phyloP scores from a whole-genome alignment of 2,113 vertebrate species.

The Grammomys dolichurus region DNA sequence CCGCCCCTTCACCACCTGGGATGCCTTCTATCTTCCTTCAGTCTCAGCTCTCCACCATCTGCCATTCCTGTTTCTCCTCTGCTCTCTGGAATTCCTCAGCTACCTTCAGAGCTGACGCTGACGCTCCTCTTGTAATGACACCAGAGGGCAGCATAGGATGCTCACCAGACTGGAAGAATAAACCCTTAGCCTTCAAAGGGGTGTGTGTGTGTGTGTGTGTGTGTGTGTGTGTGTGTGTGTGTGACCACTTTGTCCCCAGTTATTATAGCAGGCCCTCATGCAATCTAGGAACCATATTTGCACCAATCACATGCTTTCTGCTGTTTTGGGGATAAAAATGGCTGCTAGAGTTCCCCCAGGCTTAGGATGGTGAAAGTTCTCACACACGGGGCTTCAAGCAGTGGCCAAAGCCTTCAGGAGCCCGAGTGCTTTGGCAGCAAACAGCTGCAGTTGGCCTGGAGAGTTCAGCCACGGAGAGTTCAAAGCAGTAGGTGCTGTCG shows the following conservation, averaged over 20 bases:
- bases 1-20: not conserved
- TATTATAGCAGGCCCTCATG: not conserved
- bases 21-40: not conserved
- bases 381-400: not conserved
- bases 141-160: not conserved
- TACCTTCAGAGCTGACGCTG: no score
- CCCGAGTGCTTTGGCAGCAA: not conserved
- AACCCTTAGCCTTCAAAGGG: not conserved
- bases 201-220: not conserved
- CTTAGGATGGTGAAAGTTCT: not conserved
- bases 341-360: not conserved
- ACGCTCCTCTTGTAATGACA: not conserved
- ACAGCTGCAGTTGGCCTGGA: not conserved
- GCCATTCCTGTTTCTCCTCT: not conserved
- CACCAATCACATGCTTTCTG: not conserved
- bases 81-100: not conserved
- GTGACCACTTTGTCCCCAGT: not conserved
- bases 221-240: not conserved
- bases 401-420: not conserved
- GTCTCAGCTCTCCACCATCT: not conserved
- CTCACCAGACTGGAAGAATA: not conserved
- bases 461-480: not conserved
- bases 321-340: not conserved
- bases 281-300: not conserved
- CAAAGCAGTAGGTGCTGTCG: constrained; percentile 10